These are phyloP conservation scores for Dendrolimus houi DNA, from an alignment of 2,888 invertebrate species.

Conservation along the genomic window DNA sequence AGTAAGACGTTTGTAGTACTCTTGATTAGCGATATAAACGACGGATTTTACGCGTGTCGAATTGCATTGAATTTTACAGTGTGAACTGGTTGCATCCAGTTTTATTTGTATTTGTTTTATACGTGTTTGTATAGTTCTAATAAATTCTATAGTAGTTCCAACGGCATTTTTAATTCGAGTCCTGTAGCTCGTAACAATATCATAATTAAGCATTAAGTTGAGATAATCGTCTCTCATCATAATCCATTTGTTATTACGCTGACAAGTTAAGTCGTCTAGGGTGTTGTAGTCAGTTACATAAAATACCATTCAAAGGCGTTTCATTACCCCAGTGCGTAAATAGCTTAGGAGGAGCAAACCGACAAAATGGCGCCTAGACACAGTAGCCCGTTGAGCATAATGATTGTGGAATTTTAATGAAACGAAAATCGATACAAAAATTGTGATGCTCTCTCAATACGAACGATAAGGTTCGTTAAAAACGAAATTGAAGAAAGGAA, in stretches of 20 bases:
- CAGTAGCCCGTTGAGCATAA: constrained; percentile 4
- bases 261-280: constrained; percentile 63
- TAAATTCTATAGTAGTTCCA: too few relatives aligned
- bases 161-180: too few relatives aligned
- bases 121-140: too few relatives aligned
- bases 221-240: constrained; percentile 29
- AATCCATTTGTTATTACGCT: constrained; percentile 55
- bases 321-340: constrained; percentile 43
- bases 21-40: too few relatives aligned
- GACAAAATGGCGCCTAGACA: constrained; percentile 27
- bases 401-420: constrained; percentile 25
- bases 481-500: constrained; percentile 6
- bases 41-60: too few relatives aligned
- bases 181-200: too few relatives aligned
- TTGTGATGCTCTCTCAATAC: constrained; percentile 12
- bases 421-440: constrained; percentile 14
- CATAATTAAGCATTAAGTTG: neutral
- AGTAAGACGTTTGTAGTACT: too few relatives aligned
- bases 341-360: constrained; percentile 20
- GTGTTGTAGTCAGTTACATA: constrained; percentile 60
- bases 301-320: constrained; percentile 53
- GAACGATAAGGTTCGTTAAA: constrained; percentile 15
- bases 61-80: too few relatives aligned
- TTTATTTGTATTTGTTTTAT: too few relatives aligned
- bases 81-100: too few relatives aligned